Evolutionary conservation across 2,888 invertebrate species (phyloP).

Genomic region (Baccha elongata): DNA sequence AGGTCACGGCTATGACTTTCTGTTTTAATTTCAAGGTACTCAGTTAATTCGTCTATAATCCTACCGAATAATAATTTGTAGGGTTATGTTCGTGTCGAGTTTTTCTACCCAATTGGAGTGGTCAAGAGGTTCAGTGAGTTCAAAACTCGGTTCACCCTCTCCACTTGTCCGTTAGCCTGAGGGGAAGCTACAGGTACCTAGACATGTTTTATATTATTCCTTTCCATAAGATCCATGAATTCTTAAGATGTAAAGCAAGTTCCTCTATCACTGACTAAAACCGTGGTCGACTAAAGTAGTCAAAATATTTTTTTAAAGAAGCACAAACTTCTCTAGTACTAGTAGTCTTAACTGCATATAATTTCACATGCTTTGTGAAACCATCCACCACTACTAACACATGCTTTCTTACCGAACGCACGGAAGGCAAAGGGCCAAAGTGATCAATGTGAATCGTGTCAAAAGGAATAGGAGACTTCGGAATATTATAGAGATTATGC

Average conservation of each 20-base stretch:
- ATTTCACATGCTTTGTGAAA: conserved; percentile 3
- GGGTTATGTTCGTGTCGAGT: not conserved
- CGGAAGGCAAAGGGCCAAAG: not conserved
- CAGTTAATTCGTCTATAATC: not conserved
- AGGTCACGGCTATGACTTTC: not conserved
- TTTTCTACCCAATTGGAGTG: not conserved
- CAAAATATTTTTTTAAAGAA: conserved; percentile 11
- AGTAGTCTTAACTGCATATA: conserved; percentile 28
- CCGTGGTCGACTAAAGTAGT: conserved; percentile 35
- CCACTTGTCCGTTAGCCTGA: no score
- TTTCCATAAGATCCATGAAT: conserved; percentile 10
- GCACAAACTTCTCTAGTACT: conserved; percentile 26
- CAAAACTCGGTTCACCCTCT: conserved; percentile 44
- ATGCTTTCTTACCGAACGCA: conserved; percentile 5
- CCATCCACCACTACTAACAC: conserved; percentile 7
- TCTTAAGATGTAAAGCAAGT: conserved; percentile 40
- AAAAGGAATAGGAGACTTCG: not conserved
- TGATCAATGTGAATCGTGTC: not conserved
- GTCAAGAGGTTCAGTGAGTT: conserved; percentile 45
- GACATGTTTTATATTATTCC: conserved; percentile 34
- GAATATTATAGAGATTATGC: not conserved
- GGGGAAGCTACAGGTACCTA: conserved; percentile 3
- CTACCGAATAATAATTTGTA: not conserved
- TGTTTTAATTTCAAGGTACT: not conserved
- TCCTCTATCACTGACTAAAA: conserved; percentile 22